Conservation (phyloP, 2,888 invertebrate species). For the Polydrusus pterygomalis region DNA sequence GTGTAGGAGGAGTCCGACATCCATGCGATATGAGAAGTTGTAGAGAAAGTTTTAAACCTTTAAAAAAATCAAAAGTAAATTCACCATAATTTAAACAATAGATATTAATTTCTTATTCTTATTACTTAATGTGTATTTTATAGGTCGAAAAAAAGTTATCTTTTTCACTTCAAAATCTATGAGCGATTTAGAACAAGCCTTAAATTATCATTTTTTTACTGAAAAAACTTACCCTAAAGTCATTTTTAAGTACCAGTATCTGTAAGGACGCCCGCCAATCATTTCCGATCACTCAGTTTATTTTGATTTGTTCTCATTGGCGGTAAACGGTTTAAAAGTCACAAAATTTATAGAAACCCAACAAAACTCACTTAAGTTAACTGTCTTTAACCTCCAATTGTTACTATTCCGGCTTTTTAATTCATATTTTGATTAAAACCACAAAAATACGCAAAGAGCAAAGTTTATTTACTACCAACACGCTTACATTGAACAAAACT, state of each 20-base stretch:
- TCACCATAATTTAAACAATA: slow-evolving; percentile 11
- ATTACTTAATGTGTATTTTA: slow-evolving; percentile 21
- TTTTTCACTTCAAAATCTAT: not conserved
- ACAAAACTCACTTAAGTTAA: slow-evolving; percentile 14
- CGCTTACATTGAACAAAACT: slow-evolving; percentile 31
- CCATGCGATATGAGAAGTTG: not conserved
- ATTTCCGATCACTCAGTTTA: slow-evolving; percentile 32
- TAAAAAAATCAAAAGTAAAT: slow-evolving; percentile 4
- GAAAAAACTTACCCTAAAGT: slow-evolving; percentile 37
- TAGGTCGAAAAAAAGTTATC: not conserved
- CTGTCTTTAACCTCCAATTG: slow-evolving; percentile 16
- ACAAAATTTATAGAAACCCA: slow-evolving; percentile 23
- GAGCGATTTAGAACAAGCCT: not conserved
- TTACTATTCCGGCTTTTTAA: slow-evolving; percentile 32
- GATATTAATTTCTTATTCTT: not conserved
- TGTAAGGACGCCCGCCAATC: slow-evolving; percentile 29
- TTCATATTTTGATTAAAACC: slow-evolving; percentile 43
- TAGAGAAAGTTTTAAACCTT: not conserved
- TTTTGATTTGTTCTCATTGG: slow-evolving; percentile 34
- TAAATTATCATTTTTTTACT: not conserved
- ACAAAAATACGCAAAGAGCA: slow-evolving; percentile 28
- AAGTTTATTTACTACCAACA: slow-evolving; percentile 27
- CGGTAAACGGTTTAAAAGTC: slow-evolving; percentile 21
- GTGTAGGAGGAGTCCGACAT: slow-evolving; percentile 3
- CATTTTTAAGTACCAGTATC: slow-evolving; percentile 28